phyloP scores from a whole-genome alignment of 2,888 invertebrate genomes.

The Lasioglossum vierecki region DNA sequence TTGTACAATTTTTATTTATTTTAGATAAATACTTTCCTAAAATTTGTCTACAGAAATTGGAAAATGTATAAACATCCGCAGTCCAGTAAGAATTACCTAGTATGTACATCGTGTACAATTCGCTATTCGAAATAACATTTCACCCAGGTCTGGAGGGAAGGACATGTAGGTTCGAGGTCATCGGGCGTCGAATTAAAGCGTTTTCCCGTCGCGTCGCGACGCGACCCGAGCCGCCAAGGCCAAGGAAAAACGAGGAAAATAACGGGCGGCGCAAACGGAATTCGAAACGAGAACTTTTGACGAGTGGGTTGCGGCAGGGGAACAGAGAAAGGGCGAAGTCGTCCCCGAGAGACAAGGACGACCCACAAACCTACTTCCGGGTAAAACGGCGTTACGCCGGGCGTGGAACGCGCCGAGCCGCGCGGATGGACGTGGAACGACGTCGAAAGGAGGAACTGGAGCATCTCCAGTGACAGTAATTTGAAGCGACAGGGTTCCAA shows the following conservation, averaged over 20 bases:
- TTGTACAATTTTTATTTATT: too few relatives aligned
- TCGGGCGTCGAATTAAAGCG: slow-evolving; percentile 35
- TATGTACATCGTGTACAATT: neutral
- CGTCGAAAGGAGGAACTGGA: slow-evolving; percentile 71
- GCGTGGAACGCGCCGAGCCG: slow-evolving; percentile 40
- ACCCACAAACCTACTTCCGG: slow-evolving; percentile 68
- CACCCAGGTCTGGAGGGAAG: neutral
- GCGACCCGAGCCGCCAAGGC: slow-evolving; percentile 39
- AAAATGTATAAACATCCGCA: too few relatives aligned
- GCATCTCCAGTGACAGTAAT: slow-evolving; percentile 76
- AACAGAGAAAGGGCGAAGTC: slow-evolving; percentile 41
- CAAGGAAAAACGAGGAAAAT: slow-evolving; percentile 54
- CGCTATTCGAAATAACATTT: neutral
- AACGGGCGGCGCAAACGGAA: slow-evolving; percentile 47
- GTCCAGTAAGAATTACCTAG: too few relatives aligned
- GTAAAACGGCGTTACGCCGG: slow-evolving; percentile 58
- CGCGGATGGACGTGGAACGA: slow-evolving; percentile 18
- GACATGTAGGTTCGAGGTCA: neutral
- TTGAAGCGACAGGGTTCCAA: slow-evolving; percentile 76
- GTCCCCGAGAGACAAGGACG: slow-evolving; percentile 62
- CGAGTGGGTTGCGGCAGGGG: slow-evolving; percentile 11
- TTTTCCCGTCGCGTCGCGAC: slow-evolving; percentile 19
- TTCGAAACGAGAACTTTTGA: slow-evolving; percentile 56
- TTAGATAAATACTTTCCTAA: too few relatives aligned
- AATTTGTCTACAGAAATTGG: too few relatives aligned